Evolutionary conservation across 2,797 vertebrate species (phyloP).

Genomic region (Chelmon rostratus): DNA sequence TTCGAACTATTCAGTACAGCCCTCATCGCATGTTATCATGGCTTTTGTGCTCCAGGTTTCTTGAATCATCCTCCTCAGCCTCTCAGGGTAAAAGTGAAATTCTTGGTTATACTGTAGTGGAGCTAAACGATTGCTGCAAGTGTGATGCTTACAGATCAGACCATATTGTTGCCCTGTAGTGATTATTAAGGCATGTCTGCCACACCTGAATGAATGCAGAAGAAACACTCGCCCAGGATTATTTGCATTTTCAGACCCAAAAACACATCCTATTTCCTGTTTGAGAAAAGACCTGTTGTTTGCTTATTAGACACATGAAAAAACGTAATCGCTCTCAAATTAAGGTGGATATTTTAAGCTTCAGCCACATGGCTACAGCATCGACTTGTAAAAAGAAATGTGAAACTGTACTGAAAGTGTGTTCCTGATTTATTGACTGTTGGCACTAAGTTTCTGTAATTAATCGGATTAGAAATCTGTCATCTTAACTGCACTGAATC

Average conservation of each 20-base stretch:
- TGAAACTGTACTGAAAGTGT: neutral
- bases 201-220: neutral
- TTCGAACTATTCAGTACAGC: no score
- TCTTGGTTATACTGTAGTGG: neutral
- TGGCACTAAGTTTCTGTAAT: neutral
- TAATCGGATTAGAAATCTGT: conserved; percentile 1
- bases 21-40: no score
- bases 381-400: neutral
- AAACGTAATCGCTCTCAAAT: conserved; percentile 2
- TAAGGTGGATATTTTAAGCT: neutral
- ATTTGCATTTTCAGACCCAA: conserved; percentile 32
- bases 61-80: neutral
- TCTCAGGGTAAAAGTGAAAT: neutral
- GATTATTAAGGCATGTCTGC: conserved; percentile 13
- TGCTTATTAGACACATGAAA: conserved; percentile 3
- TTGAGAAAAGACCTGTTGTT: conserved; percentile 6
- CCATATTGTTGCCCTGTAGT: neutral
- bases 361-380: neutral
- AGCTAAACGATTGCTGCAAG: neutral
- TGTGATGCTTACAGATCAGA: conserved; percentile 3
- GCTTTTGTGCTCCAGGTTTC: neutral
- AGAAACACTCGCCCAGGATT: neutral
- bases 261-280: neutral
- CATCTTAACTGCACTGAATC: neutral
- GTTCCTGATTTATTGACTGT: neutral